Conservation (phyloP, 2,888 invertebrate species). For the Gari tellinella region DNA sequence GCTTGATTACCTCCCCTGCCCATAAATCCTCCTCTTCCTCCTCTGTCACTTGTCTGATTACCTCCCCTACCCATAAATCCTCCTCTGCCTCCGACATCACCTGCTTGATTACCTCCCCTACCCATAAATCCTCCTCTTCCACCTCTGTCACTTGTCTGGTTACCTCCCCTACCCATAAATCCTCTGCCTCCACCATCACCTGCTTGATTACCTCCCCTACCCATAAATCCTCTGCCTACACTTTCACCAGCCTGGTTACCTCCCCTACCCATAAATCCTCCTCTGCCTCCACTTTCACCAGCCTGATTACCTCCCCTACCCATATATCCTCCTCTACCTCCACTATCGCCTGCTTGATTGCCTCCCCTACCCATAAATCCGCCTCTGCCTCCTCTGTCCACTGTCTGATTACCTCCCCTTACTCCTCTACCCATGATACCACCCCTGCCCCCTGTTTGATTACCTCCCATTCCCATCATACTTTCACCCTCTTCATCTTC, state of each 20-base stretch:
- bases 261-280: neutral
- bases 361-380: neutral
- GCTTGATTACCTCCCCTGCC: no score
- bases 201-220: constrained; percentile 1
- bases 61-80: neutral
- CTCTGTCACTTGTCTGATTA: neutral
- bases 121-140: constrained; percentile 11
- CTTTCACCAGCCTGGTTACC: neutral
- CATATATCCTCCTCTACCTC: constrained; percentile 9
- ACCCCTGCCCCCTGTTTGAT: no score
- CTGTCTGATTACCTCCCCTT: no score
- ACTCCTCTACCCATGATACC: no score
- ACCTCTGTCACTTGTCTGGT: no score
- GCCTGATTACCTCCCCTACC: constrained; percentile 9
- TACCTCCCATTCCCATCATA: no score
- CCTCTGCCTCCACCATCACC: constrained; percentile 15
- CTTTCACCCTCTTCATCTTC: no score
- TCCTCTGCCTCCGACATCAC: neutral
- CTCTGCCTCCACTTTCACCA: neutral
- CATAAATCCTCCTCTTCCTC: constrained; percentile 9
- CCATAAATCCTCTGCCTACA: neutral
- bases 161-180: neutral
- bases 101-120: constrained; percentile 7
- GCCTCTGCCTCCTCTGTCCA: neutral
- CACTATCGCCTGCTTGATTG: neutral